Conservation (phyloP, 2,888 invertebrate genomes). For the Hypena proboscidalis region DNA sequence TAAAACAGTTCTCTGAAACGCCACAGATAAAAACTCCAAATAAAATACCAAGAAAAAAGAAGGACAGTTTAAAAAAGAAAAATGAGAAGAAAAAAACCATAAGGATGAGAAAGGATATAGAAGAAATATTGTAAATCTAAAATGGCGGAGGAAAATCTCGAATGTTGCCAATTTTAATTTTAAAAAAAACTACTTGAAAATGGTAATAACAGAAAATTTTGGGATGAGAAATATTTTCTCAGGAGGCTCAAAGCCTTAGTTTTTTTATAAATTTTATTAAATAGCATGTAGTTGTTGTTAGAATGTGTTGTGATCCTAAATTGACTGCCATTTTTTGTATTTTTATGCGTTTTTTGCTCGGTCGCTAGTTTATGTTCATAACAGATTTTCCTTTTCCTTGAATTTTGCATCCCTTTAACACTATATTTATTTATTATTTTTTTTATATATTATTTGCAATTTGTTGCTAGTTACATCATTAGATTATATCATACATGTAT, state of each 20-base stretch:
- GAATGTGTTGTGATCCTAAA: conserved; percentile 48
- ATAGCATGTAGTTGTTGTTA: conserved; percentile 45
- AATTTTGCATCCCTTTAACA: conserved; percentile 22
- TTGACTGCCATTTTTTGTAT: conserved; percentile 53
- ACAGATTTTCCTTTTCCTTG: conserved; percentile 8
- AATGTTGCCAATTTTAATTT: neutral
- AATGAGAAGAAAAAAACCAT: conserved; percentile 66
- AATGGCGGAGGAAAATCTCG: neutral
- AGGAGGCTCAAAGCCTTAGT: conserved; percentile 30
- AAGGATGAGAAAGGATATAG: conserved; percentile 74
- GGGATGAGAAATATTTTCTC: conserved; percentile 18
- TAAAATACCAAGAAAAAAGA: conserved; percentile 63
- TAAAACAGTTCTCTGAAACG: conserved; percentile 70
- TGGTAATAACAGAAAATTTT: conserved; percentile 10
- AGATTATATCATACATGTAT: too few relatives aligned
- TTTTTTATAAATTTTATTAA: conserved; percentile 28
- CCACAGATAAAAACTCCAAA: conserved; percentile 52
- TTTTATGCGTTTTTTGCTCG: conserved; percentile 38
- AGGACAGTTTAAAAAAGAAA: conserved; percentile 66
- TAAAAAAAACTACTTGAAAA: neutral
- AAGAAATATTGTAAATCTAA: conserved; percentile 66
- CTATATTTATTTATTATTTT: conserved; percentile 3
- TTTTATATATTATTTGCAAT: conserved; percentile 15
- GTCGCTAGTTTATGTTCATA: conserved; percentile 30
- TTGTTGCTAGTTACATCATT: conserved; percentile 16